Evolutionary conservation across 2,113 vertebrate genomes (phyloP).

Genomic region (Picathartes gymnocephalus): DNA sequence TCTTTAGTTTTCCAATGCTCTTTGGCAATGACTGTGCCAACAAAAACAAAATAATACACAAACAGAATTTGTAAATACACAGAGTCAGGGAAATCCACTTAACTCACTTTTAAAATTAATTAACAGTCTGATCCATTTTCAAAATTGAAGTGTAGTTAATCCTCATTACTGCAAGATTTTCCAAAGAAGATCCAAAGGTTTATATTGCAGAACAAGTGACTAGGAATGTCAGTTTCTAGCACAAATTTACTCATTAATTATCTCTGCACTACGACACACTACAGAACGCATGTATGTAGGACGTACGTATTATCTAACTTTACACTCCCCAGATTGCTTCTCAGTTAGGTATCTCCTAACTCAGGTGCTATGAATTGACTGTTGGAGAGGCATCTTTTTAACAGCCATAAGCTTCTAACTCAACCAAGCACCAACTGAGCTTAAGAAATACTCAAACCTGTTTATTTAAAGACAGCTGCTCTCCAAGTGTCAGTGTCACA

Average conservation of each 20-base stretch:
- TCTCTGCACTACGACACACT: neutral
- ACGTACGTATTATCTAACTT: neutral
- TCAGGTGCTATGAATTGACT: neutral
- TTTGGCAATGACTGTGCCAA: conserved; percentile 83
- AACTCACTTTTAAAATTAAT: neutral
- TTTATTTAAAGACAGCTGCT: neutral
- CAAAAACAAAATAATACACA: neutral
- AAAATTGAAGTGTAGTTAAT: neutral
- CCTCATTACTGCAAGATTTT: neutral
- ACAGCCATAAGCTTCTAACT: neutral
- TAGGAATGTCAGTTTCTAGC: neutral
- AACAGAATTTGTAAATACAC: neutral
- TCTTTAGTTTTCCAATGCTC: conserved; percentile 93
- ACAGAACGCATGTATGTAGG: neutral
- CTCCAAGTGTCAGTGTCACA: neutral
- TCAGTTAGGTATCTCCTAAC: neutral
- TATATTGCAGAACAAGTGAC: neutral
- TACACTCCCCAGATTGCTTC: neutral
- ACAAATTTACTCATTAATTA: neutral
- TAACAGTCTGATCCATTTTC: neutral
- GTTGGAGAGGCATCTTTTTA: neutral
- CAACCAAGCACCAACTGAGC: neutral
- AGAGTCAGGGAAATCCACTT: neutral
- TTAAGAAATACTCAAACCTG: neutral
- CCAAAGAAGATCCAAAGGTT: neutral